phyloP scores from a whole-genome alignment of 2,888 invertebrate species.

The Ochropleura plecta region DNA sequence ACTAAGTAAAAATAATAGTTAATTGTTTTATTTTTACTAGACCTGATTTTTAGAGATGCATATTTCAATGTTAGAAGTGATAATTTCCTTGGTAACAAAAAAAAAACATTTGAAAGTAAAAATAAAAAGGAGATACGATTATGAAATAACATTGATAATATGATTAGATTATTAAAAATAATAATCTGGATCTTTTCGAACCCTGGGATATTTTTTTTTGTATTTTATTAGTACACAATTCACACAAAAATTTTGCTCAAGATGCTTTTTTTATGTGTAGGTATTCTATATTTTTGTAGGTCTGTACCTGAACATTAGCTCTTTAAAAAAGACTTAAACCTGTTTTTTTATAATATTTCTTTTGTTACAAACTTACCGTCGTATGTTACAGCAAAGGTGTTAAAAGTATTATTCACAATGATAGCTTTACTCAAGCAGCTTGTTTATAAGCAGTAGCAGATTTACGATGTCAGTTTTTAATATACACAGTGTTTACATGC shows the following conservation, averaged over 20 bases:
- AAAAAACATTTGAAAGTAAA: too few relatives aligned
- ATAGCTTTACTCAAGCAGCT: constrained; percentile 27
- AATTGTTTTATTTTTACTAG: neutral
- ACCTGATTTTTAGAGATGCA: neutral
- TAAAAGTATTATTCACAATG: constrained; percentile 37
- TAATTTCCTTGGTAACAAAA: too few relatives aligned
- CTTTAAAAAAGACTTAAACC: neutral
- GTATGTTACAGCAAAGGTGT: constrained; percentile 16
- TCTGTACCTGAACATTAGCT: neutral
- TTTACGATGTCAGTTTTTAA: constrained; percentile 62
- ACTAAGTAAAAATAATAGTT: too few relatives aligned
- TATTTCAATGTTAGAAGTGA: neutral
- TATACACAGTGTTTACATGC: constrained; percentile 59
- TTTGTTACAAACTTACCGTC: neutral
- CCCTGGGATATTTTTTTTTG: too few relatives aligned
- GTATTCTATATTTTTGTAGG: neutral
- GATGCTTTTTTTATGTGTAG: too few relatives aligned
- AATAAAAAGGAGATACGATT: too few relatives aligned
- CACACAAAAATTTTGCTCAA: too few relatives aligned
- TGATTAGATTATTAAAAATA: too few relatives aligned
- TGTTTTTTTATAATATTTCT: neutral
- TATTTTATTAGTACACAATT: too few relatives aligned
- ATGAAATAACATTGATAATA: too few relatives aligned
- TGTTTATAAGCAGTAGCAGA: constrained; percentile 30
- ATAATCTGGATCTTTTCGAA: too few relatives aligned